Percentiles rank a stretch among this genome's conserved stretches.
These are phyloP conservation scores for Drosophila paucipuncta DNA, from an alignment of 2,888 invertebrate species.

Conservation along the genomic window DNA sequence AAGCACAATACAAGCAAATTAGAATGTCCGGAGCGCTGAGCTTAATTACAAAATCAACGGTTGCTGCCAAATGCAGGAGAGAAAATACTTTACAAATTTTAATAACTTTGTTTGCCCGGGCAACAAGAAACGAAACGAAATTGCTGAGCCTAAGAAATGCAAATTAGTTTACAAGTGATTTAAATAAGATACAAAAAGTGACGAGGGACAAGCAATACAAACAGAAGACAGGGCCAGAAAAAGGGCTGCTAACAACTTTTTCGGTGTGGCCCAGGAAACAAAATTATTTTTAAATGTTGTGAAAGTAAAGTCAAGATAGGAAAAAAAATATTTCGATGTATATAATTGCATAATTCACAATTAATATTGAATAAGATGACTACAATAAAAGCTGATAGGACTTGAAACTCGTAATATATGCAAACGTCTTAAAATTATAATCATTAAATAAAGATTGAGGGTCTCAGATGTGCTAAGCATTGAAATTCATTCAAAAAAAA, in stretches of 20 bases:
- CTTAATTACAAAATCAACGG: constrained; percentile 63
- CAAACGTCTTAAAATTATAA: not conserved
- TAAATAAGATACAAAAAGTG: constrained; percentile 74
- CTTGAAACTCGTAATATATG: constrained; percentile 17
- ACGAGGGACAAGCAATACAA: constrained; percentile 61
- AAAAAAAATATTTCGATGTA: constrained; percentile 6
- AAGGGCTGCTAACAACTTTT: constrained; percentile 49
- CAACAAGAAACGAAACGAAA: constrained; percentile 43
- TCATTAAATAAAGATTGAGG: not conserved
- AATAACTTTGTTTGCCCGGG: constrained; percentile 71
- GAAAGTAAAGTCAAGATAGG: constrained; percentile 25
- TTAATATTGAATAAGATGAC: constrained; percentile 19
- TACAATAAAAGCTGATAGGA: not conserved
- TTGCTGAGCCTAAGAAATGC: constrained; percentile 71
- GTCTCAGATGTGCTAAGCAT: not conserved
- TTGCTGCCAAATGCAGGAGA: constrained; percentile 54
- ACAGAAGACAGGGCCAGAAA: constrained; percentile 16
- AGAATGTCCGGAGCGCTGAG: constrained; percentile 23
- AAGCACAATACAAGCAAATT: constrained; percentile 28
- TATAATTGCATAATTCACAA: constrained; percentile 46
- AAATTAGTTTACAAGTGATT: constrained; percentile 77
- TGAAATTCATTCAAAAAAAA: not conserved
- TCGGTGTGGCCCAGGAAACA: constrained; percentile 18
- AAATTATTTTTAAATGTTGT: constrained; percentile 41
- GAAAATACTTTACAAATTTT: constrained; percentile 65